Conservation (phyloP, 2,797 vertebrate species). For the Anguilla marmorata region DNA sequence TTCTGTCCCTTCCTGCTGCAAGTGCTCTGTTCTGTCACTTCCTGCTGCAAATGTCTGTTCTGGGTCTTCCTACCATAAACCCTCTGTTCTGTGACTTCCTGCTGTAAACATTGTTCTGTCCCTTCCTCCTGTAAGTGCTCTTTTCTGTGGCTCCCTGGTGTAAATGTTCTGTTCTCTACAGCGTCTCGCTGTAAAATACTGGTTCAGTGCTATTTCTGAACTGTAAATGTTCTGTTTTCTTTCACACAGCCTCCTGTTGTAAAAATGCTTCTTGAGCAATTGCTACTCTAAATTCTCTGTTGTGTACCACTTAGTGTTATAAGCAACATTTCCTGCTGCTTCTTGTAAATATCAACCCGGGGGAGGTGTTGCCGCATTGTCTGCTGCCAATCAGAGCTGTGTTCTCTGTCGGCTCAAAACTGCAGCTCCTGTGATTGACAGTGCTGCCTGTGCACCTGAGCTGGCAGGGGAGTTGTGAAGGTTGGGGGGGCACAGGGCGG, state of each 20-base stretch:
- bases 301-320: neutral
- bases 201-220: neutral
- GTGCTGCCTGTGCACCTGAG: neutral
- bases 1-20: neutral
- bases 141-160: neutral
- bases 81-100: neutral
- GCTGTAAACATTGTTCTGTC: neutral
- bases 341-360: neutral
- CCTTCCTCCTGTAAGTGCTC: neutral
- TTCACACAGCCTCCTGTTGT: neutral
- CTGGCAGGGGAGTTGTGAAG: neutral
- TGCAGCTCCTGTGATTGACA: neutral
- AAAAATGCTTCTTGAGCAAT: neutral
- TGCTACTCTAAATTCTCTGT: neutral
- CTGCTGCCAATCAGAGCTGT: conserved; percentile 1
- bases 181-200: neutral
- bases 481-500: neutral
- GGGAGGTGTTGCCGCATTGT: neutral
- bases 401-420: neutral
- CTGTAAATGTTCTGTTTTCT: neutral
- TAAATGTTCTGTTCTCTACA: neutral
- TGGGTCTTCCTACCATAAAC: neutral
- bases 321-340: neutral
- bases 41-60: neutral
- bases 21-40: neutral